Evolutionary conservation across 2,113 vertebrate genomes (phyloP), one percentile per base, ranked within the genome.

Genomic region (Budorcas taxicolor): DNA sequence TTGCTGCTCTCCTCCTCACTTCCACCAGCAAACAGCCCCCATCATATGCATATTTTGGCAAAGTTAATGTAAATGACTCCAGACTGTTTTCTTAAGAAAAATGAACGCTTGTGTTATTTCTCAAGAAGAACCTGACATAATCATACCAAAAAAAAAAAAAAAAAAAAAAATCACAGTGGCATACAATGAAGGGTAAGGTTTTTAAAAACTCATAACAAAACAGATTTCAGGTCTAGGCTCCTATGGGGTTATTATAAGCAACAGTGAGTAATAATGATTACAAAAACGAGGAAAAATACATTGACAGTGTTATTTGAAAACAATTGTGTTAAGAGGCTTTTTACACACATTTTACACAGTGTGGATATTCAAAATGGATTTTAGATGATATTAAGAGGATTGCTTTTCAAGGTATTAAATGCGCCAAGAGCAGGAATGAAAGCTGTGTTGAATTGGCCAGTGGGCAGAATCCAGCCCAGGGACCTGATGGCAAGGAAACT

Each of bases 261-360:
- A 88, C 81, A 87, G 89, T 96, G 87, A 97, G 74, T 95, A 98
- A 95, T 98, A 98, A 36, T 97, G 92, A 97, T 98, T 97, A 94
- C 76, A 93, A 96, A 98, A 98, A 97, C 95, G 91, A 97, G 97
- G 96, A 87, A 98, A 98, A 98, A 87, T 93, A 95, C 86, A 57
- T 88, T 82, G 96, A 90, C 50, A 95, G 62, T 97, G 92, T 91
- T 90, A 97, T 98, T 98, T 97, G 97, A 98, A 97, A 97, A 45
- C 76, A 97, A 90, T 96, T 97, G 93, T 97, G 67, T 95, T 98
- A 97, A 98, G 95, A 98, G 76, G 19, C 83, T 98, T 98, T 98
- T 98, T 98, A 95, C 78, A 81, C 84, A 62, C 88, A 97, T 97
- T 96, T 98, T 92, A 93, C 13, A 91, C 52, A 71, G 53, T 86